Percentiles rank a stretch among this genome's conserved stretches.
Evolutionary conservation across 2,113 vertebrate species (phyloP).

Genomic region (Falco punctatus): DNA sequence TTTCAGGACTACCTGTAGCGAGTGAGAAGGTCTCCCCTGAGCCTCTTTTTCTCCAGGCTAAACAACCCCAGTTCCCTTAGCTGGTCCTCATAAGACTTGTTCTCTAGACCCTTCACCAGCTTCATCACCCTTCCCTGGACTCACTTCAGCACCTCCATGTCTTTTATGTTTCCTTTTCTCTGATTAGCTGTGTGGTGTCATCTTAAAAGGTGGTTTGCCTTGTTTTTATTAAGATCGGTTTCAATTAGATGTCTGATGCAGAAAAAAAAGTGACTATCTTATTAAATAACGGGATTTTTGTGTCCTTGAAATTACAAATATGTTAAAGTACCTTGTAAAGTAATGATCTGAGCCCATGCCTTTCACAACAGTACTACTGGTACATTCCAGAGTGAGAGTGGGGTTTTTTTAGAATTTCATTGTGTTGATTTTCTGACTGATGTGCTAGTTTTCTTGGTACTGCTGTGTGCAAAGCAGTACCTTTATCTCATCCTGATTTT

Average conservation of each 20-base stretch:
- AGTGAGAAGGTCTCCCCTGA: neutral
- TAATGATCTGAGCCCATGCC: neutral
- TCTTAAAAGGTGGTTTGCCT: neutral
- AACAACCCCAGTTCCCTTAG: neutral
- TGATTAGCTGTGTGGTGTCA: neutral
- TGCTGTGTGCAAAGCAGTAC: neutral
- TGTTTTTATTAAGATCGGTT: neutral
- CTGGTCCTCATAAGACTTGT: neutral
- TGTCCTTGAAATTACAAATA: neutral
- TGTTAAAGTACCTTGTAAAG: neutral
- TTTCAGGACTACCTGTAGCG: neutral
- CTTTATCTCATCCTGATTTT: neutral
- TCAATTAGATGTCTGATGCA: neutral
- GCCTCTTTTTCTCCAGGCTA: neutral
- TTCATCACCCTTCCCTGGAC: neutral
- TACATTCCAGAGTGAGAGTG: neutral
- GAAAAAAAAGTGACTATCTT: neutral
- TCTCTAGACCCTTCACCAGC: neutral
- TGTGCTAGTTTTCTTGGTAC: neutral
- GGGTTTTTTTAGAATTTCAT: neutral
- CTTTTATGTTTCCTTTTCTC: neutral
- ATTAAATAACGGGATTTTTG: neutral
- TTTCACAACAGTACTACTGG: neutral
- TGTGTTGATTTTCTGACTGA: neutral
- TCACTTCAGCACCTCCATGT: fast-evolving